Base-by-base conservation (phyloP, 2,888 invertebrate genomes). In the Cacoxenus indagator region DNA sequence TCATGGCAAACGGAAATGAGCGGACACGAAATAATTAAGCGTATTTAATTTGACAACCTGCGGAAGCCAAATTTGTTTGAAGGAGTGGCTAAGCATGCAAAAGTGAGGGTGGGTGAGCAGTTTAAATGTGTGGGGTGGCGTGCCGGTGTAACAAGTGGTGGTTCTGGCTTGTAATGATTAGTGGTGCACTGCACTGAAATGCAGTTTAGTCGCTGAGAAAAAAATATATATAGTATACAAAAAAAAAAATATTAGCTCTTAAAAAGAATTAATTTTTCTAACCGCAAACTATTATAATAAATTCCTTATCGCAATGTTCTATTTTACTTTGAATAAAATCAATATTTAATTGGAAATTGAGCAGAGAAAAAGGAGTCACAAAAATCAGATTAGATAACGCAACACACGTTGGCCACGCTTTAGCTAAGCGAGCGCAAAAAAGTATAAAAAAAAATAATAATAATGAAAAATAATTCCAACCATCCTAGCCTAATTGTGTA, bases 11-110 rank as follows among this genome's bases (percentile, higher is more conserved):
- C 55, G 71, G 67, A 67, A 70, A 70, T 73, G 78, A 61, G 11
- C 17, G 8, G 37, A 26, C 43, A n/a, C 61, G 78, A 78, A 75
- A 82, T 70, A 64, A 61, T 61, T 61, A 79, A 75, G 74, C 70
- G 75, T 73, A n/a, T n/a, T 80, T 75, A 76, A 80, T 75, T 80
- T 72, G 77, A 68, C 68, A 73, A 69, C 67, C 55, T 67, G 66
- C 65, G 59, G 65, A 71, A 29, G 11, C 11, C 4, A 26, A 11
- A 24, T 37, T 37, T 37, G 37, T 14, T 2, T 37, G 9, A 2
- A 11, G 2, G 14, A 14, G 2, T 11, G 4, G 9, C 31, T 6
- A 2, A 37, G 2, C 37, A 11, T 14, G 14, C 8, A 37, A 14
- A 14, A 8, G 37, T 37, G 37, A 4, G 9, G 14, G n/a, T n/a